Conservation (phyloP, 1,140 invertebrate species). For the Tetragnatha versicolor region DNA sequence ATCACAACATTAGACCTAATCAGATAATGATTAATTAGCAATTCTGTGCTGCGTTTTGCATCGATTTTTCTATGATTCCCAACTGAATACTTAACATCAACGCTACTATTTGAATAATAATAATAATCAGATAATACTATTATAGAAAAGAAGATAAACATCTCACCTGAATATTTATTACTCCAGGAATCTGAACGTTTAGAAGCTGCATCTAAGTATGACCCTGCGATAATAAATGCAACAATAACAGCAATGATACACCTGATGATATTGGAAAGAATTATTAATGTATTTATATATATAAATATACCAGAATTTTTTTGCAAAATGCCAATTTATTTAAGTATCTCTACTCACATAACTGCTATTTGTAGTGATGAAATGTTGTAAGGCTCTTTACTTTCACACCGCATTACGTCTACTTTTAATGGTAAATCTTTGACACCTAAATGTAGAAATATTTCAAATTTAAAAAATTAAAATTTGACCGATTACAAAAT, state of each 20-base stretch:
- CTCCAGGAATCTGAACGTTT: too few species aligned
- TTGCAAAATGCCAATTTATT: too few species aligned
- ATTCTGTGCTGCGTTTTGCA: too few species aligned
- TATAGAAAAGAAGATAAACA: too few species aligned
- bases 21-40: too few species aligned
- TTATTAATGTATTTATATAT: too few species aligned
- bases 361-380: conserved; percentile 8
- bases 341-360: conserved; percentile 23
- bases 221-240: neutral
- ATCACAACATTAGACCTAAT: too few species aligned
- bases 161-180: neutral
- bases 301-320: too few species aligned
- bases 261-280: neutral
- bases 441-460: conserved; percentile 4
- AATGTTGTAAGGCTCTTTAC: neutral
- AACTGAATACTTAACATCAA: too few species aligned
- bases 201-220: conserved; percentile 5
- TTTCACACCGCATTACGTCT: conserved; percentile 5
- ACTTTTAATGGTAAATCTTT: conserved; percentile 23
- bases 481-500: neutral
- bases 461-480: neutral
- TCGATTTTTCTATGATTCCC: too few species aligned
- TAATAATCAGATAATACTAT: too few species aligned
- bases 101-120: too few species aligned
- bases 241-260: conserved; percentile 8